Evolutionary conservation across 2,888 invertebrate genomes (phyloP), one percentile per base, ranked within the genome.

Genomic region (Lypha dubia): DNA sequence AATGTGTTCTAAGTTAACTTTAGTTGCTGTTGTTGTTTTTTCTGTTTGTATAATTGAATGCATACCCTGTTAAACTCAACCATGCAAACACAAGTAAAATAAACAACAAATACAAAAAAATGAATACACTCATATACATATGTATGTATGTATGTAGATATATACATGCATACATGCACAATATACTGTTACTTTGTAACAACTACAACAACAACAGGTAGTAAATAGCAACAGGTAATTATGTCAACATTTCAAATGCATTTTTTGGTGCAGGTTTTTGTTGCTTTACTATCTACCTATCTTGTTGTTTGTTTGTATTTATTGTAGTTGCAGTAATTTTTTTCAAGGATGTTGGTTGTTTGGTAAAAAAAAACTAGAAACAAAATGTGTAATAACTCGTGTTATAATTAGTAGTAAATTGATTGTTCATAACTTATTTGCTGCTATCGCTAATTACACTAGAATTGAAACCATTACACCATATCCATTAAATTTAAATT

Each of bases 241-340:
- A 80, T 80, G 84, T 84, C 79, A 84, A 80, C 71, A 73, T 80
- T 84, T 80, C 53, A 76, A 84, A 84, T 75, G 75, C 70, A 83
- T 75, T 71, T 76, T 71, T 77, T 79, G 75, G 46, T 75, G 75
- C 75, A 70, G 68, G 70, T 58, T 81, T 70, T 63, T 77, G 20
- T 67, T 77, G 20, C 28, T 70, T 70, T 44, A 13, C 35, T 79
- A 49, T 79, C 49, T 62, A n/a, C n/a, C n/a, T n/a, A n/a, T n/a
- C n/a, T n/a, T n/a, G n/a, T n/a, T 46, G 38, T 24, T 68, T 70
- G 62, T 44, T 81, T 68, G 53, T 24, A 68, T 70, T 63, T 68
- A 24, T 5, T 32, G 20, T 13, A 53, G 70, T 56, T 56, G 53
- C 24, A 70, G 41, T 13, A 24, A 70, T 2, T 67, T 51, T 71